Evolutionary conservation across 1,140 invertebrate species (phyloP).

Genomic region (Formica selysi): DNA sequence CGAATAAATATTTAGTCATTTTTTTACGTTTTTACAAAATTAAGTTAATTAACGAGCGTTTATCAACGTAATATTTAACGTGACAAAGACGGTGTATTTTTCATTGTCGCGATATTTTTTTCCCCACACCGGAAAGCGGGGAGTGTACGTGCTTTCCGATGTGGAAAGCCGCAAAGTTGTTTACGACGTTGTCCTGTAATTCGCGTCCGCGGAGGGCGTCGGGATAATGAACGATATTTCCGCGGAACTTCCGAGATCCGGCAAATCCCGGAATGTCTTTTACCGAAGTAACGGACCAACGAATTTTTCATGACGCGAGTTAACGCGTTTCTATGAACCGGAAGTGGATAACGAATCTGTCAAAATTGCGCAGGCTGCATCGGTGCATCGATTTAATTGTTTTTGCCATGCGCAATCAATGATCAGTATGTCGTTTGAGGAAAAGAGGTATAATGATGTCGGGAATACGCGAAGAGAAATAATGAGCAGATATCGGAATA

Average conservation of each 20-base stretch:
- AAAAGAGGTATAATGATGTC: background rate
- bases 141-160: constrained; percentile 52
- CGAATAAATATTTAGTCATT: background rate
- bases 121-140: background rate
- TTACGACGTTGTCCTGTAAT: constrained; percentile 54
- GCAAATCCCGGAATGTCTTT: background rate
- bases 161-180: constrained; percentile 55
- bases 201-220: background rate
- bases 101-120: background rate
- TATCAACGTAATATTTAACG: background rate
- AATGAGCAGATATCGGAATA: constrained; percentile 9
- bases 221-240: constrained; percentile 65
- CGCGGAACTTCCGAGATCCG: constrained; percentile 40
- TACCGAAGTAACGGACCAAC: constrained; percentile 23
- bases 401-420: background rate
- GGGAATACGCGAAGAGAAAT: background rate
- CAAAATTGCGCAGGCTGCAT: background rate
- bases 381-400: background rate
- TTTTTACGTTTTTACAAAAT: background rate
- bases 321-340: constrained; percentile 24
- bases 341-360: constrained; percentile 56
- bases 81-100: constrained; percentile 28
- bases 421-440: background rate
- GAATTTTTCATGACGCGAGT: constrained; percentile 42
- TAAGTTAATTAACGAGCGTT: background rate